Evolutionary conservation across 2,113 vertebrate species (phyloP), one percentile per base, ranked within the genome.

Genomic region (Melanerpes formicivorus): DNA sequence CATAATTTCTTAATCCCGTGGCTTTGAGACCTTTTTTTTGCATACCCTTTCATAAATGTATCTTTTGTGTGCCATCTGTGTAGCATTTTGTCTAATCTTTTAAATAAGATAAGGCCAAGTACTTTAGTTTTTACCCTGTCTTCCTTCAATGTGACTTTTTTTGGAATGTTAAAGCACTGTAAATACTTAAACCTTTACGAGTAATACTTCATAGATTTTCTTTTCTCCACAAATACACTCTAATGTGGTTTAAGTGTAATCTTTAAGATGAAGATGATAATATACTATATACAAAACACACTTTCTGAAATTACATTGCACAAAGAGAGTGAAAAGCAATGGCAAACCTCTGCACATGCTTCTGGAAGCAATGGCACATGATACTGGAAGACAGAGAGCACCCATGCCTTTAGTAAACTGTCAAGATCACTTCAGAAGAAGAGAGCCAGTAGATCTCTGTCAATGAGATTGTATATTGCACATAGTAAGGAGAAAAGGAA

Each of bases 51-150:
- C 87, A 80, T 74, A 89, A 89, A 78, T 90, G 79, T 72, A 70
- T 90, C 69, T 62, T 80, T 50, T 55, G 71, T 85, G 93, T 90
- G 55, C 54, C 30, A 74, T 70, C 84, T 94, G 67, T 89, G 71
- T 34, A 64, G 74, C 30, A 44, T 80, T 80, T 94, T 90, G 42
- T 90, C 81, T 92, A 64, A 82, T 93, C 74, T 67, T 79, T 90
- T 87, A 79, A 79, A 84, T 89, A 91, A 88, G 80, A 75, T 88
- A 89, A 88, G 46, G 42, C 80, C 52, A 82, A 84, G 52, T 93
- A 76, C 52, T 87, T 87, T 79, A 14, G 9, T 56, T 87, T 91
- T 90, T 60, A 52, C 60, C 75, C 56, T 76, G 54, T 78, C 25
- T 8, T 91, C 46, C 85, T 88, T 87, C 84, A 87, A 73, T 81